Base-by-base conservation (phyloP, 1,140 invertebrate genomes). In the Drosophila pseudoananassae region DNA sequence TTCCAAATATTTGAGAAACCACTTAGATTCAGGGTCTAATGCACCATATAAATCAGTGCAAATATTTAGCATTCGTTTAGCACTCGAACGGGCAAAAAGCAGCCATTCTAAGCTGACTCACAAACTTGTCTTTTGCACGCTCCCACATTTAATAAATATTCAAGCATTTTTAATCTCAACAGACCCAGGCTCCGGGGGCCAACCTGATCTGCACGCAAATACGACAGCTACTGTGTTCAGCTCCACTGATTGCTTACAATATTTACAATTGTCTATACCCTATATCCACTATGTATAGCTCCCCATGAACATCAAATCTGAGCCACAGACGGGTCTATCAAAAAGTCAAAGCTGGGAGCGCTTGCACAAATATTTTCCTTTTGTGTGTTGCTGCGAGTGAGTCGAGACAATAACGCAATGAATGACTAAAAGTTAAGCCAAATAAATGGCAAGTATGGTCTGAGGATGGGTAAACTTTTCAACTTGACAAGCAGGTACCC, bases 111-210 rank as follows among this genome's bases (percentile, higher is more conserved):
- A 46, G 58, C 78, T 85, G 82, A 87, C 57, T 87, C 82, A 87
- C 59, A 87, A 87, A 87, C 82, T 82, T 83, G 82, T 88, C 65
- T 88, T 60, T 75, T 76, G 78, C 70, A 82, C 83, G 71, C 82
- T 87, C 82, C 82, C 83, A 88, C 83, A 88, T 88, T 87, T 87
- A 80, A 88, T 87, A 88, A 87, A 87, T 88, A 87, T 88, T 87
- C 81, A 87, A 87, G 47, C 75, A 74, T 78, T 82, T 88, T 78
- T 78, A 88, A 88, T 83, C 82, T 68, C 57, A 45, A 57, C 60
- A 58, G 70, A 43, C 64, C 6, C 15, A 27, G 55, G 15, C 45
- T 46, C 20, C 6, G 25, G 25, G 25, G 25, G 25, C 25, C 53
- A 43, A 75, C 65, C 50, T 55, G 65, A 56, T 69, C 43, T 69